phyloP scores from a whole-genome alignment of 2,888 invertebrate species.

The Protonemura montana region DNA sequence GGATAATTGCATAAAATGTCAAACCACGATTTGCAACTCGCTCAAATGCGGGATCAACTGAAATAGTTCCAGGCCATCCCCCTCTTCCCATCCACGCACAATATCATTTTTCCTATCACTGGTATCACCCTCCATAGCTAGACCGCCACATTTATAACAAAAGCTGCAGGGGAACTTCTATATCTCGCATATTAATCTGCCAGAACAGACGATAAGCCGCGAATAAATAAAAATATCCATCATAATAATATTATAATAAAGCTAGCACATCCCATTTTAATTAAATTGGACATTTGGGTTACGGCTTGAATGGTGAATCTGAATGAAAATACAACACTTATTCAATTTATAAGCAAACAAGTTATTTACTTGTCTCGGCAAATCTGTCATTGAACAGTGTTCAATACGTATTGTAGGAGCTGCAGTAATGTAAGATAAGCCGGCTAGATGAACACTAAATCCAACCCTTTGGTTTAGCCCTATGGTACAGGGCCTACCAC shows the following conservation, averaged over 20 bases:
- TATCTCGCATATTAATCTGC: not conserved
- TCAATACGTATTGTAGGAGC: not conserved
- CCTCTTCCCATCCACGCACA: not conserved
- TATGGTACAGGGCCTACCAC: not conserved
- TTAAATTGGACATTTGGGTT: not conserved
- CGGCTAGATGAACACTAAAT: not conserved
- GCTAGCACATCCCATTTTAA: not conserved
- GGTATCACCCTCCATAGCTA: not conserved
- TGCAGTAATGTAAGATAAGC: not conserved
- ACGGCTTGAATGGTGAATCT: not conserved
- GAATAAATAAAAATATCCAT: constrained; percentile 4
- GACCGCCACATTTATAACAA: not conserved
- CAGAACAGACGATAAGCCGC: not conserved
- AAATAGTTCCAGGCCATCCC: not conserved
- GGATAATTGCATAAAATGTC: not conserved
- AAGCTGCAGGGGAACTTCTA: not conserved
- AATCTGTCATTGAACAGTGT: not conserved
- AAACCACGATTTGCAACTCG: not conserved
- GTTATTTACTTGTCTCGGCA: not conserved
- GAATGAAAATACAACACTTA: not conserved
- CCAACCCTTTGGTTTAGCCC: not conserved
- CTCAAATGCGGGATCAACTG: not conserved
- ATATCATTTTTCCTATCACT: not conserved
- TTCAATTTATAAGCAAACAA: not conserved
- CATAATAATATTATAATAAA: constrained; percentile 1